Evolutionary conservation across 2,113 vertebrate species (phyloP).

Genomic region (Rhodinocichla rosea): DNA sequence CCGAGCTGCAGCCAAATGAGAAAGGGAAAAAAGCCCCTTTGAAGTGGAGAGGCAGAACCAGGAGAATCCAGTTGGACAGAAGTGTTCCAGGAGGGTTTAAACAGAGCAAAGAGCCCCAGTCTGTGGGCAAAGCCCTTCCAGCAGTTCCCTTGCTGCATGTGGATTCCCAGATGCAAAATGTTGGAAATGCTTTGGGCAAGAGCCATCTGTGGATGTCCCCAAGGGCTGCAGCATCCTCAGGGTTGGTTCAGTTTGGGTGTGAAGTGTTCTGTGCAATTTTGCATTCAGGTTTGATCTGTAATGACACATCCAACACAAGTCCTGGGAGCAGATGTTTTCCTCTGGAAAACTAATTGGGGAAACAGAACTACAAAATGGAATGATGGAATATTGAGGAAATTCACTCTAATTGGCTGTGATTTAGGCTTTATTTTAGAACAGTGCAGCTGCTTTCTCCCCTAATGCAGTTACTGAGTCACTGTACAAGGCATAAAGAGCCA

Average conservation of each 20-base stretch:
- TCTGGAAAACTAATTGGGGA: not conserved
- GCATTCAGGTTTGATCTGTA: not conserved
- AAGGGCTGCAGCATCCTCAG: not conserved
- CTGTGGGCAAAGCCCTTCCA: not conserved
- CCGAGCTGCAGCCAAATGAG: not conserved
- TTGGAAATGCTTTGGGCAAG: not conserved
- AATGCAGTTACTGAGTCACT: not conserved
- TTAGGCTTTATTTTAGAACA: not conserved
- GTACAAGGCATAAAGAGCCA: not conserved
- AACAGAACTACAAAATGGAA: not conserved
- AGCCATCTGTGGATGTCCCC: not conserved
- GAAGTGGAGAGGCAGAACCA: slow-evolving; percentile 6
- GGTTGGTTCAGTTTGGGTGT: not conserved
- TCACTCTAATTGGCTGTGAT: not conserved
- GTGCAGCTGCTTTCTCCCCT: not conserved
- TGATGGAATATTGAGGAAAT: slow-evolving; percentile 3
- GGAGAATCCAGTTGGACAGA: slow-evolving; percentile 2
- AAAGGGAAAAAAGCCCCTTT: not conserved
- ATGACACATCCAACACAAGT: not conserved
- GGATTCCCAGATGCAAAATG: not conserved
- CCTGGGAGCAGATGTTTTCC: not conserved
- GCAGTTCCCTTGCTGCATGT: not conserved
- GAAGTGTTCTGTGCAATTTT: not conserved
- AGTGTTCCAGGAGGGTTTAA: not conserved
- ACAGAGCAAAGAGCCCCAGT: not conserved